Conservation (phyloP, 1,140 invertebrate species). For the Bombus superbus region DNA sequence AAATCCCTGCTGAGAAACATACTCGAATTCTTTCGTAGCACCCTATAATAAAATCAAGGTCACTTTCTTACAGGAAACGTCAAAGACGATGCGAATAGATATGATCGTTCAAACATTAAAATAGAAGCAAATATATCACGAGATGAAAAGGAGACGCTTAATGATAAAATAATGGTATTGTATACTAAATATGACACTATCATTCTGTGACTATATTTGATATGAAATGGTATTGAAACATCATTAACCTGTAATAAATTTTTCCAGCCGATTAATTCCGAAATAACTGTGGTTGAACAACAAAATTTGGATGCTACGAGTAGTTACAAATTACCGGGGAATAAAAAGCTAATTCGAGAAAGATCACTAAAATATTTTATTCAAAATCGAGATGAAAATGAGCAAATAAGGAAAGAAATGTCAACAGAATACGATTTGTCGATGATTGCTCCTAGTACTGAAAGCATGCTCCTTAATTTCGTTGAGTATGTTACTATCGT, state of each 20-base stretch:
- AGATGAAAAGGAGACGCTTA: neutral
- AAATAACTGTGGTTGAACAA: neutral
- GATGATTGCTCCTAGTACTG: neutral
- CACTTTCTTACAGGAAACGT: neutral
- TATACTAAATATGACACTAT: neutral
- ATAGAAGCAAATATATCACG: neutral
- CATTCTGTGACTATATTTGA: neutral
- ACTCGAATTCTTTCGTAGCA: neutral
- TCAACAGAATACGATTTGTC: neutral
- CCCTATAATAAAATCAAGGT: neutral
- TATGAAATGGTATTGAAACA: neutral
- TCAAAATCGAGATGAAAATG: neutral
- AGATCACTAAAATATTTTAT: neutral
- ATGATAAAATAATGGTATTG: neutral
- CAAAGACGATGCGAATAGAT: too few species aligned
- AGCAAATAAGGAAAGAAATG: neutral
- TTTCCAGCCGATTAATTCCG: neutral
- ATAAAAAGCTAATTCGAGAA: neutral
- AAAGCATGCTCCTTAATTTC: neutral
- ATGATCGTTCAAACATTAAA: neutral
- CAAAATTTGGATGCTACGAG: neutral
- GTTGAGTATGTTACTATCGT: neutral
- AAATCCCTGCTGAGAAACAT: neutral
- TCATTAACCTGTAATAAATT: neutral
- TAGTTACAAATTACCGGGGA: neutral